Base-by-base conservation (phyloP, 2,888 invertebrate genomes). In the Antheraea yamamai region DNA sequence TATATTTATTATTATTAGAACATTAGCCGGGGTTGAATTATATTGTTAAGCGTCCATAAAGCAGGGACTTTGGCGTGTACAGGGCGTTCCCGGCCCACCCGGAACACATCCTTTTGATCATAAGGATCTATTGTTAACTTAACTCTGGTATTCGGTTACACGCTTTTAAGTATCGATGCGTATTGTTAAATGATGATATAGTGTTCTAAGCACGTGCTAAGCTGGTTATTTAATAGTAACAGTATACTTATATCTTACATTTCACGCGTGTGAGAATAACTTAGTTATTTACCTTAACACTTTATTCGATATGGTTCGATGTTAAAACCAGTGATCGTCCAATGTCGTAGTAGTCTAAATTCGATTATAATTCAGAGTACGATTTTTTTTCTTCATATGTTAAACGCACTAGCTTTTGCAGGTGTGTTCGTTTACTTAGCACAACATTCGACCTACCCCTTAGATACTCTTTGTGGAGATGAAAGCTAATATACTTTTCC, bases 1-100 rank as follows among this genome's bases (percentile, higher is more conserved):
- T 89, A 89, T 92, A 92, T 93, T 92, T 92, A 91, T 91, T 92
- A 91, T 91, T 90, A 89, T 84, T 82, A 79, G 85, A 83, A 87
- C 87, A 89, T 83, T 86, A 89, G 89, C 85, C 88, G 83, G 88
- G 87, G 88, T 47, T 91, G 91, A 92, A 89, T 94, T 92, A 94
- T 93, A 88, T 89, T 87, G 87, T 91, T 87, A 91, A 86, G 83
- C 84, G 76, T 79, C 88, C 89, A 90, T 93, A 94, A 94, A 92
- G 78, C 83, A 78, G 79, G 80, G 84, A 79, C 85, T 87, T 84
- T 84, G 64, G 30, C 64, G 85, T 85, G 81, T 79, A 83, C 87
- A 84, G 83, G 84, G 85, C 78, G 76, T 77, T 75, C 75, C 78
- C 80, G 80, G 90, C 78, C 93, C 92, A 92, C 93, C 91, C 89